Evolutionary conservation across 2,888 invertebrate species (phyloP).

Genomic region (Conomelus anceps): DNA sequence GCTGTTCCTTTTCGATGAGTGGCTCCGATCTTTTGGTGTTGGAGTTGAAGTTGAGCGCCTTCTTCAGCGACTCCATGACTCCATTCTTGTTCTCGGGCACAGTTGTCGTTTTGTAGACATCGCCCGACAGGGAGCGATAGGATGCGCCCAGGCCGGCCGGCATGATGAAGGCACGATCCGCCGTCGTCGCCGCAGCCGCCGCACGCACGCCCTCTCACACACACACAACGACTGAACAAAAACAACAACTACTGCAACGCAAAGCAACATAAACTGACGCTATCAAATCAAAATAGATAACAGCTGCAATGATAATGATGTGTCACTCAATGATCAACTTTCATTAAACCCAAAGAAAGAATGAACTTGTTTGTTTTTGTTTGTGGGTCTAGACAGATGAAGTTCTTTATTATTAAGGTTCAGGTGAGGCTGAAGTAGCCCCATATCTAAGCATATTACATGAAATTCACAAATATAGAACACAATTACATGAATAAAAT

Average conservation of each 20-base stretch:
- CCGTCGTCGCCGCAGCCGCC: not conserved
- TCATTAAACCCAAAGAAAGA: too few species aligned
- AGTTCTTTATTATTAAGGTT: too few species aligned
- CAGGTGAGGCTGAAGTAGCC: too few species aligned
- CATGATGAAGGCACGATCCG: slow-evolving; percentile 42
- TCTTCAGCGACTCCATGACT: slow-evolving; percentile 54
- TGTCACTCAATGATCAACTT: not conserved
- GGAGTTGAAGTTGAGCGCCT: slow-evolving; percentile 49
- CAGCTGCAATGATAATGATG: not conserved
- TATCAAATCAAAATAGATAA: not conserved
- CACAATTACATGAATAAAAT: too few species aligned
- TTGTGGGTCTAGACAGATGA: too few species aligned
- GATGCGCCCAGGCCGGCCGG: slow-evolving; percentile 56
- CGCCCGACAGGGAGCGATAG: slow-evolving; percentile 54
- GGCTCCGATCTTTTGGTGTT: slow-evolving; percentile 28
- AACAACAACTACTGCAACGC: slow-evolving; percentile 36
- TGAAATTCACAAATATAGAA: too few species aligned
- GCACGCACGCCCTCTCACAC: not conserved
- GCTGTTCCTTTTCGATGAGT: slow-evolving; percentile 28
- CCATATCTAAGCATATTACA: too few species aligned
- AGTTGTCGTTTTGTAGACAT: slow-evolving; percentile 58
- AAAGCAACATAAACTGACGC: not conserved
- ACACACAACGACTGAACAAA: slow-evolving; percentile 12
- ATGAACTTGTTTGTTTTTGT: too few species aligned
- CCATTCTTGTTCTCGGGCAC: slow-evolving; percentile 49